phyloP scores from a whole-genome alignment of 2,888 invertebrate species.

The Stenodera caucasica region DNA sequence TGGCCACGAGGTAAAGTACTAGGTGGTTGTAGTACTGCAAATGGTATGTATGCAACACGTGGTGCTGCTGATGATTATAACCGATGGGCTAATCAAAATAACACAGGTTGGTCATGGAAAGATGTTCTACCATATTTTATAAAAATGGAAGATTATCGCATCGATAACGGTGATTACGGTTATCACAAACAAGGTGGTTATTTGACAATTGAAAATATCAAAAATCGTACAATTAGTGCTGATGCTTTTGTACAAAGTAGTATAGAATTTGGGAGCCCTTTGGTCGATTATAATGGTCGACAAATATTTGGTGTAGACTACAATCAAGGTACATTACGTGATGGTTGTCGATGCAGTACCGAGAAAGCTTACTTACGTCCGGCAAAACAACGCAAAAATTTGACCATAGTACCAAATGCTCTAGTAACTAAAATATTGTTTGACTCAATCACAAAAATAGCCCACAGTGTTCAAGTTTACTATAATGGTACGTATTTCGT shows the following conservation, averaged over 20 bases:
- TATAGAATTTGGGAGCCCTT: slow-evolving; percentile 66
- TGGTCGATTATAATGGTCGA: slow-evolving; percentile 70
- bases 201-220: slow-evolving; percentile 38
- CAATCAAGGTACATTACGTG: slow-evolving; percentile 64
- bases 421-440: slow-evolving; percentile 71
- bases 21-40: slow-evolving; percentile 84
- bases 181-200: slow-evolving; percentile 50
- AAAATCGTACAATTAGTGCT: slow-evolving; percentile 54
- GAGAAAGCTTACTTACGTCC: no score
- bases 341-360: slow-evolving; percentile 67
- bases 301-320: slow-evolving; percentile 64
- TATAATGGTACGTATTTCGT: slow-evolving; percentile 54
- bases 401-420: no score
- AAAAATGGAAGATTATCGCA: slow-evolving; percentile 47
- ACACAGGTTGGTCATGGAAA: slow-evolving; percentile 58
- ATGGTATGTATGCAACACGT: slow-evolving; percentile 89
- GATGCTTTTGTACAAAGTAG: slow-evolving; percentile 65
- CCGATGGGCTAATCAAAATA: slow-evolving; percentile 84
- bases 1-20: slow-evolving; percentile 90
- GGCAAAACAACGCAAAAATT: no score
- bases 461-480: slow-evolving; percentile 69
- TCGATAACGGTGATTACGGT: slow-evolving; percentile 44
- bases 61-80: slow-evolving; percentile 86
- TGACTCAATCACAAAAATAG: slow-evolving; percentile 63
- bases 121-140: slow-evolving; percentile 54